Conservation (phyloP, 2,113 vertebrate genomes). For the Callocephalon fimbriatum region DNA sequence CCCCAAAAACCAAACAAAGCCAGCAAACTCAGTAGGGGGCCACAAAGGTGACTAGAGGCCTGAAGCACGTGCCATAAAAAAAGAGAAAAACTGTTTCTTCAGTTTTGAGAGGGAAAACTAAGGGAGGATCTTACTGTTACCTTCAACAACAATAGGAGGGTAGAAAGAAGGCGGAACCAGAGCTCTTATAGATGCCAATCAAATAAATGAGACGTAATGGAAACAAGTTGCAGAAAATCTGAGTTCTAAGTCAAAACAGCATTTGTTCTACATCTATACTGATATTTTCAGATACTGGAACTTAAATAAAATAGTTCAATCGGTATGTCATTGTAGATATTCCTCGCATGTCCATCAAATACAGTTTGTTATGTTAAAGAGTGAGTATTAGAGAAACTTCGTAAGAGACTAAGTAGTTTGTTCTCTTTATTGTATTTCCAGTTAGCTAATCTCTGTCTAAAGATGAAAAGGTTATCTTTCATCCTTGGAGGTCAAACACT, state of each 20-base stretch:
- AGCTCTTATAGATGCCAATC: background rate
- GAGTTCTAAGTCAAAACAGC: background rate
- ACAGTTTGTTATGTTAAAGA: background rate
- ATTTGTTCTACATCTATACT: background rate
- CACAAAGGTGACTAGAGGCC: background rate
- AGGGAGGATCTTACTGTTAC: background rate
- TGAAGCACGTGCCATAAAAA: background rate
- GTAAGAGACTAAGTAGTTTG: background rate
- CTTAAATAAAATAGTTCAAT: background rate
- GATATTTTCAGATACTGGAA: background rate
- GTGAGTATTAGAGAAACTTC: background rate
- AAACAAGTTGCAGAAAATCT: background rate
- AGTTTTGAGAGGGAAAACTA: background rate
- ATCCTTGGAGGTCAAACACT: slow-evolving; percentile 5
- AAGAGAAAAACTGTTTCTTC: background rate
- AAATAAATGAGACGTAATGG: background rate
- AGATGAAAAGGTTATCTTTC: background rate
- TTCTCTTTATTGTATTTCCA: background rate
- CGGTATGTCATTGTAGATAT: background rate
- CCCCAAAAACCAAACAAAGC: background rate
- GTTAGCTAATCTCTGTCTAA: background rate
- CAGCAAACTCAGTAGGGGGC: background rate
- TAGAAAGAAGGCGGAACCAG: background rate
- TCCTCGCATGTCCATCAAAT: background rate
- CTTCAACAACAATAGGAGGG: background rate